These are phyloP conservation scores for Silurus lanzhouensis DNA, from an alignment of 2,797 vertebrate species.

Conservation along the genomic window DNA sequence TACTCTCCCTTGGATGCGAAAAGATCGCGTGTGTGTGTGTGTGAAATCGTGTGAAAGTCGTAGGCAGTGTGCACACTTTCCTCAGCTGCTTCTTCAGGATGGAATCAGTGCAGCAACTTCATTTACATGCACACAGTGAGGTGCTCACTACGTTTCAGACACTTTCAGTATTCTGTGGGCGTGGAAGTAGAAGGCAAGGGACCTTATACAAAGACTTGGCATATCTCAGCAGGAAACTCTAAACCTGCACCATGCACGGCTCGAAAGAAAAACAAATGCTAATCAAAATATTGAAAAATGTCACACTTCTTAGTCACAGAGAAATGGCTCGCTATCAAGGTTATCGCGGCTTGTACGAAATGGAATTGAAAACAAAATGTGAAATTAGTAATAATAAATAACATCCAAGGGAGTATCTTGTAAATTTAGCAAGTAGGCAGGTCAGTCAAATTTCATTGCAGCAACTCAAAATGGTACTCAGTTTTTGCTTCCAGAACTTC, in stretches of 20 bases:
- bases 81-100: constrained; percentile 19
- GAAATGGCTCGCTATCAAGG: neutral
- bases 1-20: constrained; percentile 12
- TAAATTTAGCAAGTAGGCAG: too few species aligned
- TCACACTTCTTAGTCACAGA: neutral
- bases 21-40: constrained; percentile 12
- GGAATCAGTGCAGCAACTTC: too few species aligned
- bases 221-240: neutral
- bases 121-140: neutral
- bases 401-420: neutral
- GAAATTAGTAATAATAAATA: neutral
- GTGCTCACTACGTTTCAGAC: neutral
- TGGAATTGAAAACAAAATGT: neutral
- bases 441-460: too few species aligned
- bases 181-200: neutral
- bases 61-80: neutral
- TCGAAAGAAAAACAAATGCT: neutral
- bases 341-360: neutral
- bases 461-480: too few species aligned
- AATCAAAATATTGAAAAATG: neutral
- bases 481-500: neutral
- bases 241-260: neutral
- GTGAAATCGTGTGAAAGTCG: constrained; percentile 35
- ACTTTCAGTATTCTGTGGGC: neutral
- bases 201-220: too few species aligned